Conservation (phyloP, 2,113 vertebrate species). For the Procavia capensis region DNA sequence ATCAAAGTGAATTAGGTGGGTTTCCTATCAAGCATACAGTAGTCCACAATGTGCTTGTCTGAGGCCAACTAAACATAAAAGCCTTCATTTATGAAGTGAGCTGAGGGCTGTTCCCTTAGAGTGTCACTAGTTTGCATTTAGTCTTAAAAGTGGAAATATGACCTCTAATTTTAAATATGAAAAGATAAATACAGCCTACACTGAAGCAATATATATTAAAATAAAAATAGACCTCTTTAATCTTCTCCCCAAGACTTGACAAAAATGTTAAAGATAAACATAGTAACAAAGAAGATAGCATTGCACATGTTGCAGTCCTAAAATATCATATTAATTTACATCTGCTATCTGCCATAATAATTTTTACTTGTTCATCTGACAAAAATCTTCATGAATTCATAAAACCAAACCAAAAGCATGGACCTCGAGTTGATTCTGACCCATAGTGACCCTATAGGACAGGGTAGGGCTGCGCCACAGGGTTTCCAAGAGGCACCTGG, state of each 20-base stretch:
- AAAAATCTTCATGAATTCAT: constrained; percentile 44
- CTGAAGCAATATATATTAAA: background rate
- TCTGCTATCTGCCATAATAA: background rate
- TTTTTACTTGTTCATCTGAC: background rate
- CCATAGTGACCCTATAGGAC: no score
- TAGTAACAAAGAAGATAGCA: background rate
- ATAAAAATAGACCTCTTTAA: background rate
- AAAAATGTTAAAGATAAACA: constrained; percentile 43
- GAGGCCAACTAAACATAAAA: background rate
- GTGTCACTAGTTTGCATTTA: background rate
- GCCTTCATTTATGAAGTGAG: background rate
- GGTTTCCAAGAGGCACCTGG: no score
- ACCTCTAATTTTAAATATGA: constrained; percentile 47
- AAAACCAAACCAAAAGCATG: no score
- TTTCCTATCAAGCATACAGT: background rate
- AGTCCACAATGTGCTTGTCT: background rate
- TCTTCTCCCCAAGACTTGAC: background rate
- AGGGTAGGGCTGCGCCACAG: no score
- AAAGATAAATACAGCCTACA: constrained; percentile 23
- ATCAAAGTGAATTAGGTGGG: constrained; percentile 40
- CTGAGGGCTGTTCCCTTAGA: background rate
- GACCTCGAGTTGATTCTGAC: no score
- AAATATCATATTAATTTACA: constrained; percentile 3
- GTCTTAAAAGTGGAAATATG: constrained; percentile 21
- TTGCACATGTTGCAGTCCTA: background rate